Conservation (phyloP, 2,888 invertebrate species). For the Brachyopa scutellaris region DNA sequence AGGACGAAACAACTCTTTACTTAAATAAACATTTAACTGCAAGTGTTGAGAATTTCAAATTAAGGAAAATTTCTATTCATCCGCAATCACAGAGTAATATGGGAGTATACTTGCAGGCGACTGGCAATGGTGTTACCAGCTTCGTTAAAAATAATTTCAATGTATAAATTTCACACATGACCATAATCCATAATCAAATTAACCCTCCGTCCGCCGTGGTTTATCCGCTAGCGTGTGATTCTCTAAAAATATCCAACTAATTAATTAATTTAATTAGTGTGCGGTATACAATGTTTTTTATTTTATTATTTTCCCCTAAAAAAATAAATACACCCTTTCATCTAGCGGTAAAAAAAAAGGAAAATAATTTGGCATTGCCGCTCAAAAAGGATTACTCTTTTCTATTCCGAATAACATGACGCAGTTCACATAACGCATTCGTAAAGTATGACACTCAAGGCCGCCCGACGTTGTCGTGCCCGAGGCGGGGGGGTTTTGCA, state of each 20-base stretch:
- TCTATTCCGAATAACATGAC: too few relatives aligned
- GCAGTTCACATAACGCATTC: too few relatives aligned
- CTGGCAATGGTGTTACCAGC: neutral
- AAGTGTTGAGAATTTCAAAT: neutral
- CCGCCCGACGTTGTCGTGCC: neutral
- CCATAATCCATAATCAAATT: slow-evolving; percentile 9
- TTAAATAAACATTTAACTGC: too few relatives aligned
- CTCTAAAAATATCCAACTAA: slow-evolving; percentile 22
- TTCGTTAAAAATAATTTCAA: neutral
- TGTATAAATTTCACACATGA: slow-evolving; percentile 1
- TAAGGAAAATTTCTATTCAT: neutral
- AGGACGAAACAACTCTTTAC: too few relatives aligned
- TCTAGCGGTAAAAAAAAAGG: too few relatives aligned
- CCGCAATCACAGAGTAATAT: neutral
- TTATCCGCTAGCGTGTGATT: neutral
- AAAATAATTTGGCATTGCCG: too few relatives aligned
- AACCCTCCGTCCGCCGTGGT: neutral
- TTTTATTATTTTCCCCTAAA: too few relatives aligned
- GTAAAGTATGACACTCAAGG: slow-evolving; percentile 28
- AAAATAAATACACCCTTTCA: too few relatives aligned
- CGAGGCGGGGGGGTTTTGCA: neutral
- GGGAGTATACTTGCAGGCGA: too few relatives aligned
- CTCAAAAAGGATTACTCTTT: slow-evolving; percentile 20
- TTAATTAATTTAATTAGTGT: slow-evolving; percentile 17
- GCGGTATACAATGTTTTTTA: too few relatives aligned